A percentile compares a stretch with the other conserved stretches of the same genome.
phyloP scores from a whole-genome alignment of 2,797 vertebrate genomes.

The Coreius guichenoti region DNA sequence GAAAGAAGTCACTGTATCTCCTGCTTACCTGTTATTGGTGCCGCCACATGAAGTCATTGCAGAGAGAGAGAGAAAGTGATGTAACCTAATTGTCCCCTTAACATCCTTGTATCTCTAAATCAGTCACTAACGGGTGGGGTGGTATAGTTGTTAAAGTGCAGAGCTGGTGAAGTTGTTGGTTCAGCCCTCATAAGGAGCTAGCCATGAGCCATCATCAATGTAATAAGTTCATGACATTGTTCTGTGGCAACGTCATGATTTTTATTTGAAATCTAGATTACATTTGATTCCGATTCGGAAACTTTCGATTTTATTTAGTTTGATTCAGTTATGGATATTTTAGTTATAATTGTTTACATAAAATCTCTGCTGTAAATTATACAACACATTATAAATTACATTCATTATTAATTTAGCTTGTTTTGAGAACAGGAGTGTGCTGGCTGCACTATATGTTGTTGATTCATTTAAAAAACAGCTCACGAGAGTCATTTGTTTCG shows the following conservation, averaged over 20 bases:
- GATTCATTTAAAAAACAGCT: background rate
- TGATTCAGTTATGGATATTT: background rate
- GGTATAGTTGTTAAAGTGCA: background rate
- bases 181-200: background rate
- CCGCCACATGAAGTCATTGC: slow-evolving; percentile 54
- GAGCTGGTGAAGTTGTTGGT: background rate
- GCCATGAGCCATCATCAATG: background rate
- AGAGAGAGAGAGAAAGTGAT: slow-evolving; percentile 21
- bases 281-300: background rate
- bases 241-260: too few species aligned
- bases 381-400: background rate
- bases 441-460: background rate
- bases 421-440: background rate
- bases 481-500: background rate
- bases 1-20: slow-evolving; percentile 27
- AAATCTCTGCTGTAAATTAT: background rate
- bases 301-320: background rate
- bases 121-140: background rate
- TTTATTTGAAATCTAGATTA: background rate
- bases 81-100: slow-evolving; percentile 33
- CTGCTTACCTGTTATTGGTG: slow-evolving; percentile 67
- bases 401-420: background rate
- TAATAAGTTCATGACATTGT: background rate
- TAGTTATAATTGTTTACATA: background rate
- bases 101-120: slow-evolving; percentile 5